Evolutionary conservation across 2,797 vertebrate species (phyloP).

Genomic region (Danio jaintianensis): DNA sequence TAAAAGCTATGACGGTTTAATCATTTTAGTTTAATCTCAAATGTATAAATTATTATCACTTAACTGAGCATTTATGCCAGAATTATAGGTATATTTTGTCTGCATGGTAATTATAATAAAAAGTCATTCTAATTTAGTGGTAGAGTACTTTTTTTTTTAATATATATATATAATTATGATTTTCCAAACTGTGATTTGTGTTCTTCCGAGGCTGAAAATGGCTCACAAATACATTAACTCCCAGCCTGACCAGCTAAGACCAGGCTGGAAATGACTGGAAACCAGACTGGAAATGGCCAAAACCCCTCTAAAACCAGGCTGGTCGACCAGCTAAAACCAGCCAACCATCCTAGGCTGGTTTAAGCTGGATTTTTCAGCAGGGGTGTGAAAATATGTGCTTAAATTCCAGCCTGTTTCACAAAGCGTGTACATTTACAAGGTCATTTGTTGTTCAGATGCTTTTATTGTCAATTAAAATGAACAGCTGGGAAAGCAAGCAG

Average conservation of each 20-base stretch:
- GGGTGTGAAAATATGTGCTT: conserved; percentile 52
- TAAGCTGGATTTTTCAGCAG: no score
- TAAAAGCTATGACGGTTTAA: no score
- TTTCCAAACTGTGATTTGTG: not conserved
- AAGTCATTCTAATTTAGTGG: no score
- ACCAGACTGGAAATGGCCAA: no score
- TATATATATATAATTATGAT: not conserved
- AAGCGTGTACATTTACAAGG: conserved; percentile 68
- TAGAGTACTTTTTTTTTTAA: no score
- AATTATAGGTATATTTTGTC: no score
- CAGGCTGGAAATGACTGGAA: no score
- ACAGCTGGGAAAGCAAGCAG: conserved; percentile 52
- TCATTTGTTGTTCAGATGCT: conserved; percentile 68
- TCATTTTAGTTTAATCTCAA: not conserved
- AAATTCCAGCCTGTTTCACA: conserved; percentile 61
- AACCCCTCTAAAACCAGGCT: no score
- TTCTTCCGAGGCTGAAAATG: not conserved
- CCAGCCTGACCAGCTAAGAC: no score
- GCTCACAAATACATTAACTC: not conserved
- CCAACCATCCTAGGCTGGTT: no score
- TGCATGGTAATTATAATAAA: no score
- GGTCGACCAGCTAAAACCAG: no score
- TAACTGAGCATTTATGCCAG: not conserved
- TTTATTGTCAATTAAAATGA: conserved; percentile 73
- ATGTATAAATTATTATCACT: not conserved